Evolutionary conservation across 2,888 invertebrate genomes (phyloP).

Genomic region (Mayetiola destructor): DNA sequence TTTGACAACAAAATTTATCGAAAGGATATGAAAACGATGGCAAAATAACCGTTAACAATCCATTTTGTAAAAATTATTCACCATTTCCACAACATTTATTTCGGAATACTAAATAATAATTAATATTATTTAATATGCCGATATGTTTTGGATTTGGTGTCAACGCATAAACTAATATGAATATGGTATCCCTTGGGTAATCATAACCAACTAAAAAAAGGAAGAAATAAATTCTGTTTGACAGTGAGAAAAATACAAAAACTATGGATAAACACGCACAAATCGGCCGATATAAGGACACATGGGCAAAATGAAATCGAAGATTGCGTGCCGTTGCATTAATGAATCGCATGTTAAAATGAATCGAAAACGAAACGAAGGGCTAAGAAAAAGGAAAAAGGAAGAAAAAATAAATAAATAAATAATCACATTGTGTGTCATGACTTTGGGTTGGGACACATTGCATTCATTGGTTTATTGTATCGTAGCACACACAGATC

Average conservation of each 20-base stretch:
- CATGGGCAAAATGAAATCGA: neutral
- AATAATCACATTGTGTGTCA: slow-evolving; percentile 9
- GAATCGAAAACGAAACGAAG: neutral
- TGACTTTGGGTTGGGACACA: neutral
- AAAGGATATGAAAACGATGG: no score
- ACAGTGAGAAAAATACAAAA: no score
- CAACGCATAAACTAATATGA: neutral
- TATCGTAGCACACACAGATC: no score
- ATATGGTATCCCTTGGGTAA: neutral
- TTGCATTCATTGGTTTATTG: neutral
- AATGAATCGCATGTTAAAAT: slow-evolving; percentile 1
- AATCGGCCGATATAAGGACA: no score
- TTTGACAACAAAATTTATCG: no score
- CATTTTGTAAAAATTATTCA: no score
- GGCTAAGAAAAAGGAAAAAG: neutral
- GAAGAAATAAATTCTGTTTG: no score
- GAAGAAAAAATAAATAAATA: neutral
- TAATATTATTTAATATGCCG: no score
- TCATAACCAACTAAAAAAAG: no score
- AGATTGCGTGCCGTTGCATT: neutral
- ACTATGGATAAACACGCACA: neutral
- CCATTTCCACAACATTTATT: no score
- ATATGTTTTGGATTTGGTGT: neutral
- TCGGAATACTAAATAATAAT: no score
- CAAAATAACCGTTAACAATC: no score